phyloP scores from a whole-genome alignment of 1,140 invertebrate genomes.

The Bombus picipes region DNA sequence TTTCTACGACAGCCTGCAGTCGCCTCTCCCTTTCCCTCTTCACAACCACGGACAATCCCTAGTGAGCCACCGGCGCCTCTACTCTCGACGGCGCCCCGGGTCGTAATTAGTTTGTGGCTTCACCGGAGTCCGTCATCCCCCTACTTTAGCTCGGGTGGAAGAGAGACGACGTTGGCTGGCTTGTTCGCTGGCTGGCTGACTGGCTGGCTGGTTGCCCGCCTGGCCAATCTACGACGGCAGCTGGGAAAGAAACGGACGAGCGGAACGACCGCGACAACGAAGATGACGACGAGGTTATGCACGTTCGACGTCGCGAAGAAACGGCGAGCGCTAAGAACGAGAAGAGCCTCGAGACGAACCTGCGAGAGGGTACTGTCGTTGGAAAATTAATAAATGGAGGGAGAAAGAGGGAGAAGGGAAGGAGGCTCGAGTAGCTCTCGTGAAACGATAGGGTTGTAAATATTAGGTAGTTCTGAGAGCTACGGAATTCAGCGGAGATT shows the following conservation, averaged over 20 bases:
- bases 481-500: neutral
- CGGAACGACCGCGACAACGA: constrained; percentile 37
- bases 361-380: neutral
- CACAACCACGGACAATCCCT: constrained; percentile 44
- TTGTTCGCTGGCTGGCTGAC: constrained; percentile 58
- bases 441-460: neutral
- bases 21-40: constrained; percentile 29
- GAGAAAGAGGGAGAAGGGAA: neutral
- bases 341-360: constrained; percentile 13
- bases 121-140: constrained; percentile 74
- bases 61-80: constrained; percentile 61
- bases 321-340: neutral
- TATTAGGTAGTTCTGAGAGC: neutral
- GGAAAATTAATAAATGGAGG: constrained; percentile 46
- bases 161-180: constrained; percentile 63
- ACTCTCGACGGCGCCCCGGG: constrained; percentile 77
- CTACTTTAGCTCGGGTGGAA: constrained; percentile 46
- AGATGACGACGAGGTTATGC: neutral
- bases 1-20: neutral
- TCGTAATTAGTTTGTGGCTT: constrained; percentile 81
- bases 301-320: constrained; percentile 27
- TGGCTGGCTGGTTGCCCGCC: constrained; percentile 59
- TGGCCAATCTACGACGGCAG: constrained; percentile 31
- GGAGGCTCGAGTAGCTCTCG: neutral
- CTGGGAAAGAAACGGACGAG: constrained; percentile 46